Base-by-base conservation (phyloP, 1,140 invertebrate species). In the Apis florea region DNA sequence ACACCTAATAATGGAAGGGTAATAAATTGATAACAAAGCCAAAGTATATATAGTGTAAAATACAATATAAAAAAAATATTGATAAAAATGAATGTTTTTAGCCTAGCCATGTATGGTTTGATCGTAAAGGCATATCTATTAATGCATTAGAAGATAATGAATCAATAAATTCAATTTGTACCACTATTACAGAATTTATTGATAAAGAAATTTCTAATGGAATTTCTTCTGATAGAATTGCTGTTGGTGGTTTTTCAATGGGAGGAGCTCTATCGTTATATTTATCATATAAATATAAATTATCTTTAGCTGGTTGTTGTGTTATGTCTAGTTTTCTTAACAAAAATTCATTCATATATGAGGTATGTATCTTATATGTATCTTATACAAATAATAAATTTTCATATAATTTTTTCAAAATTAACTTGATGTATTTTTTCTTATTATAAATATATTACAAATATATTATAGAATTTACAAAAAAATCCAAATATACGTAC, bases 171-270 rank as follows among this genome's bases (percentile, higher is more conserved):
- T 89, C 91, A 71, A 95, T 95, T 26, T 95, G 95, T 84, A 88
- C 92, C 19, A 92, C 93, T 79, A 92, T 96, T 10, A 94, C 94
- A 64, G 90, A 95, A 79, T 90, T 96, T 2, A 95, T 97, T 17
- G 92, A 96, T 79, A 91, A 94, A 61, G 96, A 97, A 94, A 92
- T 96, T 68, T 91, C 94, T 26, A 85, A 86, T 77, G 96, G 96
- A 9, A 95, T 97, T 85, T 95, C 95, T 2, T 87, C 93, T 19
- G 94, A 95, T 77, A 94, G 95, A 89, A 97, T 97, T 83, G 93
- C 96, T 79, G 91, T 97, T 70, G 95, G 96, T 90, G 96, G 96
- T 12, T 97, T 97, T 90, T 97, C 96, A 56, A 97, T 97, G 96
- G 96, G 96, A 53, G 96, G 96, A 21, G 95, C 95, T 2, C 89